Base-by-base conservation (phyloP, 2,113 vertebrate genomes). In the Zapus hudsonius region DNA sequence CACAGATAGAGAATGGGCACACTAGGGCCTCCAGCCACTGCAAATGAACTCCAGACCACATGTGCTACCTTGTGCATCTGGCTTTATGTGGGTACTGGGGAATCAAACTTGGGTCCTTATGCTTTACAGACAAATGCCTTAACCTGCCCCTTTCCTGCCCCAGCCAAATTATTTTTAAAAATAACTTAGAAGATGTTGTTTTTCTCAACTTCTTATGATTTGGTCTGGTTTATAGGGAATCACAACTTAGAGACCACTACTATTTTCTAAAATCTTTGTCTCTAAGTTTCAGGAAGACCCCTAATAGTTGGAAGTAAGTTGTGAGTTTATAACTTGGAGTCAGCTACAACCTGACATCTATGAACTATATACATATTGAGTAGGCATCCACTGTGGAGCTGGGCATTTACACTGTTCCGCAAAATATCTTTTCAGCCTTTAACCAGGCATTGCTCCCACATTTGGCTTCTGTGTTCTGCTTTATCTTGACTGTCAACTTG, bases 211-310 rank as follows among this genome's bases (percentile, higher is more conserved):
- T 89, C 38, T 95, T 90, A 47, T 89, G 38, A 19, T 33, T 94
- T 92, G 70, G 64, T 75, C 63, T 95, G n/a, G 38, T 84, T 89
- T 89, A 89, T 25, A 59, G 70, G 88, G 52, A 91, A 42, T 31
- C 76, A 52, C 20, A 83, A 72, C 82, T 12, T 75, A 66, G 23
- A 59, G 11, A 79, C 1, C 25, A 29, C 4, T 75, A 47, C 7
- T 86, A 22, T 74, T 83, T 82, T 19, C 72, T 91, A 47, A 75
- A 95, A 61, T 42, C 31, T 3, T 25, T 31, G 86, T 92, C 91
- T 87, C 44, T 84, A 89, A 93, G 19, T 67, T 3, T 72, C 67
- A 91, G 7, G 31, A 72, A 78, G 7, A 3, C 79, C n/a, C 15
- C 52, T 66, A 38, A 16, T 70, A 52, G 11, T 42, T 80, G 15